Evolutionary conservation across 2,888 invertebrate genomes (phyloP).

Genomic region (Andrena praecox): DNA sequence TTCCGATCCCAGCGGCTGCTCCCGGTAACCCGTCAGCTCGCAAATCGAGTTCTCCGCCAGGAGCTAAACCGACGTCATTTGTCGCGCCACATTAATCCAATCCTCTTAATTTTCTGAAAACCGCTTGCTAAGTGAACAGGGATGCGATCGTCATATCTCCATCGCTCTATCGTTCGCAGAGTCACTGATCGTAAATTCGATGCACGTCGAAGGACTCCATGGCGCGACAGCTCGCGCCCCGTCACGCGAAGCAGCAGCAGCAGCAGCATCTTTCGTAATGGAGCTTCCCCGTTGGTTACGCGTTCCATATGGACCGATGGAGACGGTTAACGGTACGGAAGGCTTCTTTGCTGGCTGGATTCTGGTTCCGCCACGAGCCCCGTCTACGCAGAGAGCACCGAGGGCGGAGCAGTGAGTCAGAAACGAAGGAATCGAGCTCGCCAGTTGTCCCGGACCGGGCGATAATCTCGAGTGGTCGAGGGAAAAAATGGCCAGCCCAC

Average conservation of each 20-base stretch:
- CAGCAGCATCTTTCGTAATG: background rate
- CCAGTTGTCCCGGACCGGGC: constrained; percentile 49
- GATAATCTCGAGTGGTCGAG: constrained; percentile 67
- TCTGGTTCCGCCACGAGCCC: constrained; percentile 37
- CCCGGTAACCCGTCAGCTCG: background rate
- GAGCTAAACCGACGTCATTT: background rate
- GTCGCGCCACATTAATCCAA: background rate
- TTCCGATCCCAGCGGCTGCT: constrained; percentile 11
- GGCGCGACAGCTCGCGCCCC: too few relatives aligned
- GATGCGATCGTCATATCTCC: too few relatives aligned
- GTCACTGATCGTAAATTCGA: background rate
- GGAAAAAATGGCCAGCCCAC: constrained; percentile 66
- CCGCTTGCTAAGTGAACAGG: too few relatives aligned
- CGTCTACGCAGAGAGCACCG: constrained; percentile 44
- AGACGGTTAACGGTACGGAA: constrained; percentile 35
- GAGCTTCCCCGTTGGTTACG: background rate
- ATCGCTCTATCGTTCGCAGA: too few relatives aligned
- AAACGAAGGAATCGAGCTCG: constrained; percentile 48
- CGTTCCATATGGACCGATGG: background rate
- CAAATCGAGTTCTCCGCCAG: background rate
- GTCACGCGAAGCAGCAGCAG: too few relatives aligned
- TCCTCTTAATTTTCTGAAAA: background rate
- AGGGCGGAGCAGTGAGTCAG: constrained; percentile 68
- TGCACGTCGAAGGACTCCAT: background rate
- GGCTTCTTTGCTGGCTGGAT: constrained; percentile 26